Evolutionary conservation across 2,888 invertebrate species (phyloP), one percentile per base, ranked within the genome.

Genomic region (Erebia aethiops): DNA sequence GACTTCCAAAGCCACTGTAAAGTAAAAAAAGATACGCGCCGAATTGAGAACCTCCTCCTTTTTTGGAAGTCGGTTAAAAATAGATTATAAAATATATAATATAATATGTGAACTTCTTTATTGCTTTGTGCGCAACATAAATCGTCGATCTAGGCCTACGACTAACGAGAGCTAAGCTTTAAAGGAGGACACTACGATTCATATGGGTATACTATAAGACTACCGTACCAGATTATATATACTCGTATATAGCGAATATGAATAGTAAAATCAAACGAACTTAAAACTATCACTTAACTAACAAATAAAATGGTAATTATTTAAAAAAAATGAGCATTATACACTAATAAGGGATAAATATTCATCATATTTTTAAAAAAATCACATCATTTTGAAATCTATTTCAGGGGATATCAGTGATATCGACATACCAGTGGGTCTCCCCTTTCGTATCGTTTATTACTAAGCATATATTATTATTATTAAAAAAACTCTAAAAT

Each of bases 251-350:
- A 78, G 75, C 74, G 75, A 76, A 82, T 79, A 80, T 80, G 80
- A 83, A 85, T 84, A 81, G 81, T 84, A 85, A 80, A 83, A 84
- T 80, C 79, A 86, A 85, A 84, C 80, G 81, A 90, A 89, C 89
- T 88, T 90, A 90, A 82, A 82, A 78, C 84, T 89, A 90, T 83
- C 77, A 81, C 86, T 84, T 88, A 87, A 86, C 86, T 90, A 90
- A 84, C 77, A 82, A 86, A 84, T 89, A 80, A 89, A 89, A 88
- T 90, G 91, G 90, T 91, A 91, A 87, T 89, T 90, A 89, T 88
- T 89, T 87, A 82, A 87, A 79, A n/a, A 90, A 81, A 90, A 90
- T 92, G 92, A 92, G 92, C 92, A 92, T 91, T 90, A 87, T 84
- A 87, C 81, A 88, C 90, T 89, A 91, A 87, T 82, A 87, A 83